These are phyloP conservation scores for Acrocephalus arundinaceus DNA, from an alignment of 2,113 vertebrate genomes.

Conservation along the genomic window DNA sequence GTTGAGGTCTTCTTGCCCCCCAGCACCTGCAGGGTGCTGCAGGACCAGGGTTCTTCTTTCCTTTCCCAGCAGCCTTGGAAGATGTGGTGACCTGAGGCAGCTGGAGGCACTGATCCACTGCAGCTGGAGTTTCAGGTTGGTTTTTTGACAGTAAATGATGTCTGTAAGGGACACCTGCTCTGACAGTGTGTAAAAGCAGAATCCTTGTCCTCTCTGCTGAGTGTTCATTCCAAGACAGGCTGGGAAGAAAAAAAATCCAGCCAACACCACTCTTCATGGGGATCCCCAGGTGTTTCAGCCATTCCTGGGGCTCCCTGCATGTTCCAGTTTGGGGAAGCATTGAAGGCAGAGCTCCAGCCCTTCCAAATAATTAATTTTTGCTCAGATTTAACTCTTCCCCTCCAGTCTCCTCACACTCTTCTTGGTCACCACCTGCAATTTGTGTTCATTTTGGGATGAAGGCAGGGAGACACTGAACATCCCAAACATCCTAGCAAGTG, in stretches of 20 bases:
- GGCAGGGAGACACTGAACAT: not conserved
- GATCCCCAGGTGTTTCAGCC: not conserved
- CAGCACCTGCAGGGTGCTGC: rapidly evolving
- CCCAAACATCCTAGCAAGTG: not conserved
- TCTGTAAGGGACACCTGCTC: not conserved
- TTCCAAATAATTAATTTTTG: not conserved
- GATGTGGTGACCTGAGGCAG: not conserved
- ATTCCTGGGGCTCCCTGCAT: not conserved
- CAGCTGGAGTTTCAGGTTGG: not conserved
- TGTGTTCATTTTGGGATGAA: not conserved
- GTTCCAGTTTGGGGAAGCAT: not conserved
- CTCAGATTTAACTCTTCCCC: not conserved
- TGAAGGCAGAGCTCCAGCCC: not conserved
- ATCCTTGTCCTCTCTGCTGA: not conserved
- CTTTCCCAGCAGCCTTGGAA: not conserved
- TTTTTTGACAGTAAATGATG: not conserved
- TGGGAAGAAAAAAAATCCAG: not conserved
- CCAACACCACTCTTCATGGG: not conserved
- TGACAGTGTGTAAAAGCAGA: rapidly evolving
- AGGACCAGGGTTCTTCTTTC: not conserved
- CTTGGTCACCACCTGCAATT: not conserved
- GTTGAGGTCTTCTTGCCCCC: not conserved
- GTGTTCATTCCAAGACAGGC: not conserved
- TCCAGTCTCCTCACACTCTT: not conserved
- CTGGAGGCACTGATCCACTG: not conserved